Evolutionary conservation across 2,888 invertebrate species (phyloP).

Genomic region (Leucozona laternaria): DNA sequence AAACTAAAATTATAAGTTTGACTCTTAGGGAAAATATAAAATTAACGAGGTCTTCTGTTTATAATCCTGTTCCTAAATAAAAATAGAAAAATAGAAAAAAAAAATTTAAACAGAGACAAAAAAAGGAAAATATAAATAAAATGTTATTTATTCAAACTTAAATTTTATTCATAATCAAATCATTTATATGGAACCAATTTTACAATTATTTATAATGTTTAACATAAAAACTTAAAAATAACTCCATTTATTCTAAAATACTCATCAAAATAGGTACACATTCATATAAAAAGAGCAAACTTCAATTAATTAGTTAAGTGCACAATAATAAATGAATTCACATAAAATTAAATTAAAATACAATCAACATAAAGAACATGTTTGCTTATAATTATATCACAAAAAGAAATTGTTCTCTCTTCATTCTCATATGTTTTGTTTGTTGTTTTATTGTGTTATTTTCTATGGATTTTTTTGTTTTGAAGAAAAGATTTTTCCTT

Average conservation of each 20-base stretch:
- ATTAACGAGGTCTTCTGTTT: neutral
- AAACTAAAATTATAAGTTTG: neutral
- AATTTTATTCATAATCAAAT: constrained; percentile 57
- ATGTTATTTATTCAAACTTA: constrained; percentile 47
- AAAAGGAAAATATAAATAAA: too few species aligned
- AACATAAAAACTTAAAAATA: constrained; percentile 32
- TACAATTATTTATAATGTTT: constrained; percentile 1
- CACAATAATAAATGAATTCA: constrained; percentile 29
- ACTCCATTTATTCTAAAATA: constrained; percentile 2
- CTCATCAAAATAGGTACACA: constrained; percentile 19
- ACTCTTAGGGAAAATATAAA: neutral
- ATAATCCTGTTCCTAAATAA: neutral
- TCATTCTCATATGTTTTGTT: constrained; percentile 27
- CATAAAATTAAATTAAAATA: constrained; percentile 30
- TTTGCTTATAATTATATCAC: constrained; percentile 75
- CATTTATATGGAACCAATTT: constrained; percentile 41
- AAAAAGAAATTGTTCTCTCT: constrained; percentile 63
- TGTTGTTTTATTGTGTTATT: neutral
- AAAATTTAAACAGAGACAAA: constrained; percentile 19
- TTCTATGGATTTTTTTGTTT: constrained; percentile 2
- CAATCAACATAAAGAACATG: constrained; percentile 36
- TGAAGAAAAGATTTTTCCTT: neutral
- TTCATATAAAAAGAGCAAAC: constrained; percentile 12
- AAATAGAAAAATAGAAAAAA: neutral
- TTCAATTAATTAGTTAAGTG: constrained; percentile 13